Evolutionary conservation across 2,888 invertebrate species (phyloP), one percentile per base, ranked within the genome.

Genomic region (Plebejus melissa): DNA sequence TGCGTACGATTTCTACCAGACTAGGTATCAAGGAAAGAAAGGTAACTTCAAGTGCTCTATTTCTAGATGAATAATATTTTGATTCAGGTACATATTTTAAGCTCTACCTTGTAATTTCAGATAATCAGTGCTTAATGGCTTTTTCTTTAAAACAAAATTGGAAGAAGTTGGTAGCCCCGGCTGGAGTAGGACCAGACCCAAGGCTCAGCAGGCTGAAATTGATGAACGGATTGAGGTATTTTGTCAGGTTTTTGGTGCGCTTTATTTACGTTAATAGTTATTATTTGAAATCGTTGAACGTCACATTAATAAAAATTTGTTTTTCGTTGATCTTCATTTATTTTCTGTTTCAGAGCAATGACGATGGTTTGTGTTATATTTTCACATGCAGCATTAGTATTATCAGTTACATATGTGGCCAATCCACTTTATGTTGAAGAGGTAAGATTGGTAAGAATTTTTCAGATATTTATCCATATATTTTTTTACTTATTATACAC

Each of bases 291-390:
- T 57, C n/a, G 16, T n/a, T n/a, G 6, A 57, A 57, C 57, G 4
- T n/a, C n/a, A n/a, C 5, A 57, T 22, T 22, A 0, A 16, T 57
- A 5, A 5, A 0, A 57, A 57, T 57, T 70, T 38, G 13, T 70
- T 71, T 7, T 41, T 22, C 2, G 22, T 16, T 57, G 16, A 32
- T n/a, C 5, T 54, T 38, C 16, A 36, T 22, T 1, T n/a, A 46
- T 50, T 22, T 58, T 74, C 22, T 28, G 54, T 90, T 90, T 76
- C 86, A 93, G 93, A 77, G 82, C 90, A 0, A 83, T 93, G 82
- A 91, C 92, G 0, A 91, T 93, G 87, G 75, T 88, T 1, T 89
- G 90, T 80, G 91, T 93, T 0, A 83, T 92, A 50, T 93, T 93
- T 80, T 92, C 92, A 1, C 93, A 93, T 79, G 85, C 88, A 0